A percentile compares a stretch with the other conserved stretches of the same genome.
phyloP scores from a whole-genome alignment of 2,888 invertebrate species.

The Drepana falcataria region DNA sequence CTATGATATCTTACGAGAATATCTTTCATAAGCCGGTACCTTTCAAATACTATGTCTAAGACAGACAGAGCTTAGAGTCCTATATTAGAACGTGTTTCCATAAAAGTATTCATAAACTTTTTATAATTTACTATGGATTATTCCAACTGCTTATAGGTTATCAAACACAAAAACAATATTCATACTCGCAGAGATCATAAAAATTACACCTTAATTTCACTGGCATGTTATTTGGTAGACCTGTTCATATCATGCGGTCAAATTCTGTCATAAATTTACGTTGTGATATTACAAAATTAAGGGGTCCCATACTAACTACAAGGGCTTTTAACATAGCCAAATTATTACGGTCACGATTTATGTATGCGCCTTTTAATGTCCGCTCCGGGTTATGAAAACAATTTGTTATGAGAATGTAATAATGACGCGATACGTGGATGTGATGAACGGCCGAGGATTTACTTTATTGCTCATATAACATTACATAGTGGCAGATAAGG shows the following conservation, averaged over 20 bases:
- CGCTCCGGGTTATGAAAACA: constrained; percentile 34
- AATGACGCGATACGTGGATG: constrained; percentile 17
- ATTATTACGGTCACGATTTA: constrained; percentile 52
- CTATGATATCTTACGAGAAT: too few species aligned
- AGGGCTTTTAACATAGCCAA: constrained; percentile 36
- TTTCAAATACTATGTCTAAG: too few species aligned
- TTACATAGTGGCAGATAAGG: background rate
- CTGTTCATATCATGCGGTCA: constrained; percentile 15
- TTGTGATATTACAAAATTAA: constrained; percentile 41
- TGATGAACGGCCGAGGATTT: background rate
- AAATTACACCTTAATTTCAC: too few species aligned
- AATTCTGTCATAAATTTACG: constrained; percentile 38
- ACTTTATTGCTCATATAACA: background rate
- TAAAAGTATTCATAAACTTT: too few species aligned
- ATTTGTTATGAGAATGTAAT: constrained; percentile 44
- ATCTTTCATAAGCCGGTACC: too few species aligned
- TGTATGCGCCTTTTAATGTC: constrained; percentile 35
- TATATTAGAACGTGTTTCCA: too few species aligned
- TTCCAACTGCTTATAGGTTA: too few species aligned
- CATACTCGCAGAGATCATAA: too few species aligned
- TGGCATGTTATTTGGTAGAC: constrained; percentile 4
- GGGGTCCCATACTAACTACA: constrained; percentile 32
- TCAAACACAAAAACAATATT: too few species aligned
- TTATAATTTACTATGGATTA: too few species aligned
- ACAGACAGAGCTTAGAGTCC: too few species aligned